Base-by-base conservation (phyloP, 2,888 invertebrate species). In the Anthophora plumipes region DNA sequence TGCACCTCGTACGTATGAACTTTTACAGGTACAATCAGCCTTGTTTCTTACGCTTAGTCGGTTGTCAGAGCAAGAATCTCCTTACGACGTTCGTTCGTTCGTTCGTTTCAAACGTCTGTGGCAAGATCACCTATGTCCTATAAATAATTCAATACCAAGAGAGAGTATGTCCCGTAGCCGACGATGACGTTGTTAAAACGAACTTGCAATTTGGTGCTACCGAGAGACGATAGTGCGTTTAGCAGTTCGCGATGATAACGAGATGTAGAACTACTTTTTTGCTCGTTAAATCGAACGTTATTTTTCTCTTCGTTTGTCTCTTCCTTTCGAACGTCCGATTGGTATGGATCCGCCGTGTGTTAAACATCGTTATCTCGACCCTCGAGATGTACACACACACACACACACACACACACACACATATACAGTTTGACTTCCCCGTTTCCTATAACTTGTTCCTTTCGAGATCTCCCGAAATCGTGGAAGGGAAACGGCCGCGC, bases 121-220 rank as follows among this genome's bases (percentile, higher is more conserved):
- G 68, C 37, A 31, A 71, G 20, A 71, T 22, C 31, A 46, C 46
- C 64, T 64, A 59, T 31, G 31, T 31, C 1, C 39, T 46, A 46
- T 7, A 22, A 63, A 25, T 66, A 61, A 54, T 68, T 54, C 54
- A 52, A 57, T 63, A 71, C 57, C 71, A 64, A 52, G 12, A 72
- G 71, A 66, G 69, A 55, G 22, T 70, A 61, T 52, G 66, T 68
- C 73, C 60, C 59, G 69, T 73, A 52, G 64, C 68, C 46, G 52
- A 59, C 41, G 57, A 43, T 43, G 6, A 20, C 25, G 64, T 63
- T 74, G 50, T 48, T 71, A 22, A 52, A 22, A 52, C 7, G 4
- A 48, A 11, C 8, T 6, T 9, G 1, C 22, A 22, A 22, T 52
- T 31, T n/a, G 61, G 12, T 17, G 25, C 43, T 22, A 69, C 20